Evolutionary conservation across 2,888 invertebrate genomes (phyloP).

Genomic region (Eudasyphora cyanicolor): DNA sequence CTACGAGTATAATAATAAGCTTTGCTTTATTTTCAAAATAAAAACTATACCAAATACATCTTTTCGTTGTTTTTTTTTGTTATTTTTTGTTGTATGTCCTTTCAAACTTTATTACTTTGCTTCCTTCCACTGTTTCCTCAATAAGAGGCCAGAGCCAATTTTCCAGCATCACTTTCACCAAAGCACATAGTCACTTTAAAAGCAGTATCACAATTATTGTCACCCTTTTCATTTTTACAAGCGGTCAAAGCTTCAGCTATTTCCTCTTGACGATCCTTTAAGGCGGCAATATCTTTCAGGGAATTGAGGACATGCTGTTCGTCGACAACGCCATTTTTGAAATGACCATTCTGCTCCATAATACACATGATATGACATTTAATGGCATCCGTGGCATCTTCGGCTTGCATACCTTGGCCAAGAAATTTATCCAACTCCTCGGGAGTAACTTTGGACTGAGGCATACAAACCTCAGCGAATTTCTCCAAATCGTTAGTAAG

Average conservation of each 20-base stretch:
- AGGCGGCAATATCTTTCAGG: constrained; percentile 67
- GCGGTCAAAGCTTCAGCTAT: constrained; percentile 69
- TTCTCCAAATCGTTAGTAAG: neutral
- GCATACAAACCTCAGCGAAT: constrained; percentile 66
- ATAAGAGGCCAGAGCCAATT: neutral
- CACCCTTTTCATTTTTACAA: constrained; percentile 73
- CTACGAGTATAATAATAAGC: too few relatives aligned
- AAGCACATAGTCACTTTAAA: constrained; percentile 74
- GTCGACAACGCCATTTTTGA: constrained; percentile 72
- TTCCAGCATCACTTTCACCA: constrained; percentile 67
- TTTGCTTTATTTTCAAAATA: too few relatives aligned
- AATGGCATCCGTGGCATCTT: constrained; percentile 68
- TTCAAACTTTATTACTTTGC: too few relatives aligned
- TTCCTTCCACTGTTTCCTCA: too few relatives aligned
- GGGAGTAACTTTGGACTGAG: constrained; percentile 67
- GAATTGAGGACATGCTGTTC: constrained; percentile 64
- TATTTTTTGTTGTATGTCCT: too few relatives aligned
- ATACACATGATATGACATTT: constrained; percentile 75
- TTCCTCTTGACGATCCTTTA: constrained; percentile 69
- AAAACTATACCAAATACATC: too few relatives aligned
- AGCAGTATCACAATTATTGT: constrained; percentile 74
- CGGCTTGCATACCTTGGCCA: constrained; percentile 66
- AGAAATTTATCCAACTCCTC: constrained; percentile 69
- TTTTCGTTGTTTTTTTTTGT: too few relatives aligned
- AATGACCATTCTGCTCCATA: constrained; percentile 74